These are phyloP conservation scores for Cephus cinctus DNA, from an alignment of 1,140 invertebrate genomes.

Conservation along the genomic window DNA sequence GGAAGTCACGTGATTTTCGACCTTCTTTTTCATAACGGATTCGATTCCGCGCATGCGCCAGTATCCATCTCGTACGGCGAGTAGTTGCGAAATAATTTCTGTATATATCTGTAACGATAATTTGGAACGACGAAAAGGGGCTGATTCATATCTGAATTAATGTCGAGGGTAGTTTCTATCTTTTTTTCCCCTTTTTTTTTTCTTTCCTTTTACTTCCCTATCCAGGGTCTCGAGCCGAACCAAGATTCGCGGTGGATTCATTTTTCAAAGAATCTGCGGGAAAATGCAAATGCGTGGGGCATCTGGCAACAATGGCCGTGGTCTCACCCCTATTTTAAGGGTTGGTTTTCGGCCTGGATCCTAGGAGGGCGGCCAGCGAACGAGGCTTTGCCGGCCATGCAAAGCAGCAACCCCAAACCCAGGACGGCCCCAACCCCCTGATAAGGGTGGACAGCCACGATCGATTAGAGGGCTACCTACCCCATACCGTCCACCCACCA, in stretches of 20 bases:
- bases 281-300: conserved; percentile 57
- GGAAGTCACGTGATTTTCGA: no score
- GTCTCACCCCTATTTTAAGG: conserved; percentile 57
- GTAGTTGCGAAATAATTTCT: no score
- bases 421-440: conserved; percentile 46
- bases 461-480: conserved; percentile 56
- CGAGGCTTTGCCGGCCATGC: conserved; percentile 52
- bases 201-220: neutral
- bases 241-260: conserved; percentile 18
- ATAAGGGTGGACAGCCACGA: conserved; percentile 59
- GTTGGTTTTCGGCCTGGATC: conserved; percentile 41
- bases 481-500: conserved; percentile 38
- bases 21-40: no score
- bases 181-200: neutral
- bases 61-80: no score
- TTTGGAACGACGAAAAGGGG: no score
- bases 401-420: conserved; percentile 45
- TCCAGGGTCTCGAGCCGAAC: neutral
- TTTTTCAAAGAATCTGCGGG: conserved; percentile 31
- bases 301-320: conserved; percentile 58
- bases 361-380: conserved; percentile 7
- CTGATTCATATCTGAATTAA: no score
- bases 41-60: no score
- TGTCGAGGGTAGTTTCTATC: no score
- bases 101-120: no score